A percentile compares a stretch with the other conserved stretches of the same genome.
Evolutionary conservation across 2,113 vertebrate genomes (phyloP).

Genomic region (Nyctereutes procyonoides): DNA sequence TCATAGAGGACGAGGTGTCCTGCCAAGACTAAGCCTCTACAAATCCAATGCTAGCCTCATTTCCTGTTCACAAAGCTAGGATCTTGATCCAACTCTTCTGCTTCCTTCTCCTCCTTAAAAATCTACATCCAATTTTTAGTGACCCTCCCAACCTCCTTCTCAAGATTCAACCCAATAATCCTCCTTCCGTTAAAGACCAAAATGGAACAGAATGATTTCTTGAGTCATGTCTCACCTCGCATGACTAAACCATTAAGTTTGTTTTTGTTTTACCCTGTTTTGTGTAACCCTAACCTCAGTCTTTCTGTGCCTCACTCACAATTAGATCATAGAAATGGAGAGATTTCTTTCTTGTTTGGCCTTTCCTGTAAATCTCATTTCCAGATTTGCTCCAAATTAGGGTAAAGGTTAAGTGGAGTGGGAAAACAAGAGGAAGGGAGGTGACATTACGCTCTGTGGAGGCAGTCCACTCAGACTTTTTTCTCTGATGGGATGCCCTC

Average conservation of each 20-base stretch:
- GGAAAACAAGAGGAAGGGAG: not conserved
- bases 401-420: slow-evolving; percentile 68
- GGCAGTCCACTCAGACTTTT: not conserved
- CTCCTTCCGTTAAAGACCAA: not conserved
- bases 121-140: not conserved
- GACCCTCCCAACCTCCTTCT: not conserved
- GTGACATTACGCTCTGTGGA: not conserved
- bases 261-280: not conserved
- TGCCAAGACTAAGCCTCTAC: not conserved
- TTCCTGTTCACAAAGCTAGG: slow-evolving; percentile 9
- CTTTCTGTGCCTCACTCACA: slow-evolving; percentile 11
- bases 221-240: not conserved
- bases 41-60: not conserved
- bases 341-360: slow-evolving; percentile 25
- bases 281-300: not conserved
- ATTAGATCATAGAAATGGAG: slow-evolving; percentile 50
- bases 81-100: not conserved
- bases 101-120: slow-evolving; percentile 38
- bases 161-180: not conserved
- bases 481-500: not conserved
- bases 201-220: slow-evolving; percentile 6
- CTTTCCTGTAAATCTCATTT: slow-evolving; percentile 72
- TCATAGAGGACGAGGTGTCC: not conserved
- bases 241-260: not conserved
- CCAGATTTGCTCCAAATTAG: slow-evolving; percentile 58